phyloP scores from a whole-genome alignment of 1,140 invertebrate genomes.

The Hetaerina americana region DNA sequence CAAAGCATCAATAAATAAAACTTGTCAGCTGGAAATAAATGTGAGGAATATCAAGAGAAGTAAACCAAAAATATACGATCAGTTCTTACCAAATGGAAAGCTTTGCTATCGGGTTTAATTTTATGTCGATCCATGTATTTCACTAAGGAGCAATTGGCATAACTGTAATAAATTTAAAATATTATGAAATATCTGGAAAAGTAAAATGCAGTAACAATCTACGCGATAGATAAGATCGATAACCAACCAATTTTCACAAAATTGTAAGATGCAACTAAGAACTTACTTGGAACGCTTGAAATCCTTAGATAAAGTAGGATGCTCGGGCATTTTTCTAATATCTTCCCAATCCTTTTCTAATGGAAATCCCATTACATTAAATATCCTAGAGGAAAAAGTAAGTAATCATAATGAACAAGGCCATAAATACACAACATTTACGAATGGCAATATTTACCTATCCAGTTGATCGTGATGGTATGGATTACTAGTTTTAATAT shows the following conservation, averaged over 20 bases:
- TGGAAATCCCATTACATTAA: slow-evolving; percentile 99
- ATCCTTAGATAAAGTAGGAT: slow-evolving; percentile 89
- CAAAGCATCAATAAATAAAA: slow-evolving; percentile 10
- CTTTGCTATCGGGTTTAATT: slow-evolving; percentile 93
- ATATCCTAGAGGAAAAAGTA: slow-evolving; percentile 55
- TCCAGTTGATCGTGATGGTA: slow-evolving; percentile 99
- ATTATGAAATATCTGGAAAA: slow-evolving; percentile 5
- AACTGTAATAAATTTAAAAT: slow-evolving; percentile 49
- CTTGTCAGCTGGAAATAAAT: slow-evolving; percentile 5
- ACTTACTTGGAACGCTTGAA: slow-evolving; percentile 90
- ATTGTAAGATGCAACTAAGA: slow-evolving; percentile 11
- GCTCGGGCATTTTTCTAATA: slow-evolving; percentile 99
- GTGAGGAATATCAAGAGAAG: slow-evolving; percentile 3
- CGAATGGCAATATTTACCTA: slow-evolving; percentile 29
- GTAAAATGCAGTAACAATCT: not conserved
- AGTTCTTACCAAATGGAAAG: slow-evolving; percentile 76
- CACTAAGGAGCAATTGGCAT: slow-evolving; percentile 84
- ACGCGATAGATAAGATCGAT: not conserved
- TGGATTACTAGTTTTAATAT: slow-evolving; percentile 99
- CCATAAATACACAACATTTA: slow-evolving; percentile 8
- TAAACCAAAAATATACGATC: slow-evolving; percentile 11
- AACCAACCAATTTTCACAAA: not conserved
- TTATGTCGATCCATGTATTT: slow-evolving; percentile 99
- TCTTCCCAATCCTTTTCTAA: slow-evolving; percentile 99
- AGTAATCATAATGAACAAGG: slow-evolving; percentile 4